Evolutionary conservation across 2,888 invertebrate genomes (phyloP).

Genomic region (Tachina lurida): DNA sequence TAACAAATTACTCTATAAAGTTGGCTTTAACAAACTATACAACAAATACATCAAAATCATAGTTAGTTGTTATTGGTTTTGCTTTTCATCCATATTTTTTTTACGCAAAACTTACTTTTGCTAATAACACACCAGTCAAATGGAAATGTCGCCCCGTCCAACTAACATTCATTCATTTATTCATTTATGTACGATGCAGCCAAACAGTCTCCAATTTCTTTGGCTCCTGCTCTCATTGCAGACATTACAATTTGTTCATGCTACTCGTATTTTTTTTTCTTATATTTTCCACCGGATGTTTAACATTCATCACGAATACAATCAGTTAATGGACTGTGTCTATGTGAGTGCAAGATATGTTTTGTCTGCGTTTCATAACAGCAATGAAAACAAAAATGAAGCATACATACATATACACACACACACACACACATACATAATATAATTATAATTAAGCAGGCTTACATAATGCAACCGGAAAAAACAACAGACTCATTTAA

Average conservation of each 20-base stretch:
- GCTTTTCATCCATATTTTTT: not conserved
- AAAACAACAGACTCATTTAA: constrained; percentile 1
- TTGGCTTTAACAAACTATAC: constrained; percentile 3
- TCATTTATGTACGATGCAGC: constrained; percentile 11
- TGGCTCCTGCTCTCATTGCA: constrained; percentile 30
- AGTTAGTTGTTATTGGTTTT: constrained; percentile 16
- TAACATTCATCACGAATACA: constrained; percentile 57
- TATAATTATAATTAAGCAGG: constrained; percentile 36
- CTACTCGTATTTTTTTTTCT: constrained; percentile 18
- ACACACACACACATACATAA: too few relatives aligned
- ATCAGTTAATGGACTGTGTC: constrained; percentile 57
- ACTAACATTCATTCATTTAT: not conserved
- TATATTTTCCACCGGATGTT: constrained; percentile 38
- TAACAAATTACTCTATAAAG: constrained; percentile 33
- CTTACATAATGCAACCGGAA: constrained; percentile 28
- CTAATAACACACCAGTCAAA: constrained; percentile 31
- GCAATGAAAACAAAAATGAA: constrained; percentile 8
- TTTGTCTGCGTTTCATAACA: not conserved
- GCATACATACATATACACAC: not conserved
- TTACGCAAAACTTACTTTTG: constrained; percentile 4
- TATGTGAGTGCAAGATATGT: not conserved
- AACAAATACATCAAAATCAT: constrained; percentile 12
- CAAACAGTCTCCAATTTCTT: constrained; percentile 48
- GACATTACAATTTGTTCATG: not conserved
- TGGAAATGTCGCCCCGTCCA: not conserved